phyloP scores from a whole-genome alignment of 2,888 invertebrate species.

The Euplagia quadripunctaria region DNA sequence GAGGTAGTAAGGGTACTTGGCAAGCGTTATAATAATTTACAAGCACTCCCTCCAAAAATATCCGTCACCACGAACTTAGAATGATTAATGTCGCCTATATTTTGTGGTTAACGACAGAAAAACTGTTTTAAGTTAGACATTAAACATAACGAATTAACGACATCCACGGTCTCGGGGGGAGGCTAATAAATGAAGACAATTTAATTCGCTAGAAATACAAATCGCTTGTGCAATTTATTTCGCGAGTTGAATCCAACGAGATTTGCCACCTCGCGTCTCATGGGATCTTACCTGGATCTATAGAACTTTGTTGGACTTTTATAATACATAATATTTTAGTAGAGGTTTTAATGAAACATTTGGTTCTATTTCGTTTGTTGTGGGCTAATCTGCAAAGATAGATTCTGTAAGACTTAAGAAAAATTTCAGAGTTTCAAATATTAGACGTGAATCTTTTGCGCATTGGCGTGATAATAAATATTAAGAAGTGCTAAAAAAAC shows the following conservation, averaged over 20 bases:
- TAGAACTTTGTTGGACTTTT: conserved; percentile 23
- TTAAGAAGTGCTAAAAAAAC: too few species aligned
- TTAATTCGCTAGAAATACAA: conserved; percentile 75
- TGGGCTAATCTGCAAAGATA: background rate
- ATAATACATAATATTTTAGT: background rate
- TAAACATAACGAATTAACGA: conserved; percentile 43
- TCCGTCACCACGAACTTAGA: conserved; percentile 23
- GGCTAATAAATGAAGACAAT: conserved; percentile 78
- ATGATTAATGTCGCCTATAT: conserved; percentile 37
- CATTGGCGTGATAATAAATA: too few species aligned
- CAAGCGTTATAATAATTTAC: conserved; percentile 12
- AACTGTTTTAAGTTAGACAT: conserved; percentile 24
- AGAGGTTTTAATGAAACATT: background rate
- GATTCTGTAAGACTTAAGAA: background rate
- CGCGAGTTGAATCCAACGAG: conserved; percentile 65
- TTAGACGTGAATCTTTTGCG: too few species aligned
- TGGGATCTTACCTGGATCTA: conserved; percentile 50
- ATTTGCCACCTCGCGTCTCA: conserved; percentile 61
- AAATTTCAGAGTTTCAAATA: background rate
- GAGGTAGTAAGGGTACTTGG: conserved; percentile 3
- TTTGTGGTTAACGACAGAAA: conserved; percentile 26
- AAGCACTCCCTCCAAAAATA: conserved; percentile 22
- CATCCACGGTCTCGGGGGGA: conserved; percentile 49
- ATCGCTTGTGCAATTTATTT: conserved; percentile 77
- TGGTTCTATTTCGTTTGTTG: background rate